Base-by-base conservation (phyloP, 2,888 invertebrate species). In the Byasa hedistus region DNA sequence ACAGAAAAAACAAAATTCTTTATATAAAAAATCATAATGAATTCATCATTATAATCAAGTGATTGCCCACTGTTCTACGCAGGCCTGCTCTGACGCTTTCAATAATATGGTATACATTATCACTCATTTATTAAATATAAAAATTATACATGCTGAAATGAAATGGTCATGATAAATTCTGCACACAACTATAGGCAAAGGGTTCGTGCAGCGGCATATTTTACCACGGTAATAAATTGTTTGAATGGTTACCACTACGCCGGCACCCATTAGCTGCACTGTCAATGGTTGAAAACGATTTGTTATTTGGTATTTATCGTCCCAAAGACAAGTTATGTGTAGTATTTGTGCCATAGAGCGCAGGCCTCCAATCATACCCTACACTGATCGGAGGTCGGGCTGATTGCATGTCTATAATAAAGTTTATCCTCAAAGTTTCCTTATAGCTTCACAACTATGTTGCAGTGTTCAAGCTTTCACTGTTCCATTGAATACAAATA, bases 291-390 rank as follows among this genome's bases (percentile, higher is more conserved):
- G 75, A 74, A 73, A 82, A 79, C 79, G 76, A 79, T 78, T 80
- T 76, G 74, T 80, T 78, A 78, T 75, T 79, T 72, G 74, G 71
- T 79, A 79, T 81, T 81, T 83, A 82, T 78, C 70, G 76, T 75
- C 77, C 72, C 83, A 84, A 84, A 81, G 77, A 82, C 72, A 76
- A 85, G 79, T 84, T 83, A 85, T 84, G 78, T 72, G 39, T 65
- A 73, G 75, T 79, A 79, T 81, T 79, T 79, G 76, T 81, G 81
- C 80, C 83, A 78, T 68, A 76, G 68, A 71, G 66, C 64, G 66
- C 68, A 70, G 73, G 72, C 71, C 59, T 32, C 22, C 56, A 72
- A 70, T 66, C 66, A 56, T 61, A 71, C 66, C 60, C 23, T 61
- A 61, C 66, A 64, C 32, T 27, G 56, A 62, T 61, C 52, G 21